phyloP scores from a whole-genome alignment of 2,888 invertebrate species.

The Aleiodes testaceus region DNA sequence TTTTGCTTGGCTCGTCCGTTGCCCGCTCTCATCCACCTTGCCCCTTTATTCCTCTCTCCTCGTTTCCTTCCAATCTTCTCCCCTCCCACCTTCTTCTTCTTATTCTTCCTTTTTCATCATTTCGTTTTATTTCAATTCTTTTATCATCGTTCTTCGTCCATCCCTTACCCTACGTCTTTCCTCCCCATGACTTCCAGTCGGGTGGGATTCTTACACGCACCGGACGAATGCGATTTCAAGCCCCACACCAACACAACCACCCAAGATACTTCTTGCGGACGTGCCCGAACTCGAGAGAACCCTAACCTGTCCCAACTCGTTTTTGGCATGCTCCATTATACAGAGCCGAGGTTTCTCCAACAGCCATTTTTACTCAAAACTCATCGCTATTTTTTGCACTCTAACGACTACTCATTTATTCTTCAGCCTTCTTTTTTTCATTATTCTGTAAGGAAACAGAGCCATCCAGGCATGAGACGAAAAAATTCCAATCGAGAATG shows the following conservation, averaged over 20 bases:
- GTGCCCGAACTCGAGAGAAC: slow-evolving; percentile 41
- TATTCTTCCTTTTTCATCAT: slow-evolving; percentile 30
- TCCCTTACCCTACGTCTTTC: slow-evolving; percentile 49
- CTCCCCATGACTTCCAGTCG: slow-evolving; percentile 47
- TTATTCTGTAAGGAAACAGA: slow-evolving; percentile 10
- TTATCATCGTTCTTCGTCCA: slow-evolving; percentile 50
- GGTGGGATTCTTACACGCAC: slow-evolving; percentile 44
- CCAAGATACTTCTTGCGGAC: slow-evolving; percentile 24
- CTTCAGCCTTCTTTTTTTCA: neutral
- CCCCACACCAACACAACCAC: slow-evolving; percentile 12
- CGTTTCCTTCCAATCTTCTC: slow-evolving; percentile 37
- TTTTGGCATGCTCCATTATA: slow-evolving; percentile 36
- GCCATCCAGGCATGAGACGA: slow-evolving; percentile 13
- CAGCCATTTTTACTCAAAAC: slow-evolving; percentile 13
- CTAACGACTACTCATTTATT: slow-evolving; percentile 21
- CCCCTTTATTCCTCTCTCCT: slow-evolving; percentile 33
- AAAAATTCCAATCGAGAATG: slow-evolving; percentile 19
- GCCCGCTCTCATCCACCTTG: slow-evolving; percentile 34
- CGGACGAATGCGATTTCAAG: slow-evolving; percentile 44
- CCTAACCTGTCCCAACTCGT: slow-evolving; percentile 44
- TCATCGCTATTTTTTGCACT: neutral
- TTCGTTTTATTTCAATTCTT: slow-evolving; percentile 52
- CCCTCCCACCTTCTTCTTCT: slow-evolving; percentile 35
- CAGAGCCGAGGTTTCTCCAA: slow-evolving; percentile 1
- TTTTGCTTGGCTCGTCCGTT: slow-evolving; percentile 49